These are phyloP conservation scores for Argyresthia goedartella DNA, from an alignment of 2,888 invertebrate genomes.

Conservation along the genomic window DNA sequence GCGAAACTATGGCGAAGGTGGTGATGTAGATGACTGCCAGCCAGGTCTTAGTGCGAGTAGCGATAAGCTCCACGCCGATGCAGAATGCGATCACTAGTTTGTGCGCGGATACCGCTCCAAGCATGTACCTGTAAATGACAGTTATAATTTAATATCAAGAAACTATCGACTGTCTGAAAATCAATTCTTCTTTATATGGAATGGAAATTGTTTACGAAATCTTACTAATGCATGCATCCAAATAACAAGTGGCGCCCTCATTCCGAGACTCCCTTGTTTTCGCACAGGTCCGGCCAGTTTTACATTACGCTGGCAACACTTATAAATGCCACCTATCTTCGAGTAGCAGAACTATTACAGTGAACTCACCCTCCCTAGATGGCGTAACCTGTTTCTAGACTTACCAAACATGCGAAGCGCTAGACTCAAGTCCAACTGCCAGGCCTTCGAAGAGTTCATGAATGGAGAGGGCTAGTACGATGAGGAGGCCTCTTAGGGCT, in stretches of 20 bases:
- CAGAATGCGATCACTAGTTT: slow-evolving; percentile 91
- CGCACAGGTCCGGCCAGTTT: too few relatives aligned
- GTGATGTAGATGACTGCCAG: slow-evolving; percentile 77
- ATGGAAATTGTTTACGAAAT: too few relatives aligned
- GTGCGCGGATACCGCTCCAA: slow-evolving; percentile 86
- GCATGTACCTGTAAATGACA: slow-evolving; percentile 80
- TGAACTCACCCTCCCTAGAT: not conserved
- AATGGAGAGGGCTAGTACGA: slow-evolving; percentile 86
- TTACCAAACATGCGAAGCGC: slow-evolving; percentile 56
- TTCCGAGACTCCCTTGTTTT: too few relatives aligned
- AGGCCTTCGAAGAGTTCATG: slow-evolving; percentile 91
- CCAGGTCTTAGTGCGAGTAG: slow-evolving; percentile 74
- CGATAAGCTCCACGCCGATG: slow-evolving; percentile 86
- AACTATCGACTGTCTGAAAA: not conserved
- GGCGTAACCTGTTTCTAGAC: slow-evolving; percentile 13
- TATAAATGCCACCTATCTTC: not conserved
- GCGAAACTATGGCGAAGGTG: slow-evolving; percentile 84
- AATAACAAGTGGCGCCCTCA: too few relatives aligned
- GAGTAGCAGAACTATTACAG: slow-evolving; percentile 6
- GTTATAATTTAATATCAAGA: not conserved
- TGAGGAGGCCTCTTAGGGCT: slow-evolving; percentile 78
- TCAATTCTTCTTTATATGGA: not conserved
- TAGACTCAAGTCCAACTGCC: slow-evolving; percentile 82
- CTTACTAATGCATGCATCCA: too few relatives aligned
- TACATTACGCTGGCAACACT: too few relatives aligned